These are phyloP conservation scores for Casuarius casuarius DNA, from an alignment of 2,113 vertebrate genomes.

Conservation along the genomic window DNA sequence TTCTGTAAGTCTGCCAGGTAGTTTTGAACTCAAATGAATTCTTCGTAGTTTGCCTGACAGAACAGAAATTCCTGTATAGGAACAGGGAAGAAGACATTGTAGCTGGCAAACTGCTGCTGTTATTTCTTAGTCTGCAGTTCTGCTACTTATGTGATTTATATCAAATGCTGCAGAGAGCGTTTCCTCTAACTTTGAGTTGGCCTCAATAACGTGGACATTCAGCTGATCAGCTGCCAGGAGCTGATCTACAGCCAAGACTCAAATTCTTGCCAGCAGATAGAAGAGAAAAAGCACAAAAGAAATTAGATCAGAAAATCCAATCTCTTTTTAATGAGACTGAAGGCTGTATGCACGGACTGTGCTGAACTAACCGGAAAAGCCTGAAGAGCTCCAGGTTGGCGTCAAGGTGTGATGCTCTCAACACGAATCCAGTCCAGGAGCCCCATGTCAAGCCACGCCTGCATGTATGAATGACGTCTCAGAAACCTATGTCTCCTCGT, in stretches of 20 bases:
- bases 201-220: background rate
- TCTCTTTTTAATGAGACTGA: background rate
- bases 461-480: background rate
- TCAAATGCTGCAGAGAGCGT: conserved; percentile 29
- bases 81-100: background rate
- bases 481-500: background rate
- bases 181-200: conserved; percentile 27
- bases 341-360: rapidly evolving
- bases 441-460: background rate
- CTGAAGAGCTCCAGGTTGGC: background rate
- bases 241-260: conserved; percentile 15
- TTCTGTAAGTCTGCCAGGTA: background rate
- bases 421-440: rapidly evolving
- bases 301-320: background rate
- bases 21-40: background rate
- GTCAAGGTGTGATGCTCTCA: background rate
- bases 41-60: background rate
- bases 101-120: background rate
- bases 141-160: conserved; percentile 22
- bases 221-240: background rate
- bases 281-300: background rate
- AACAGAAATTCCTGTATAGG: background rate
- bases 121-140: conserved; percentile 46
- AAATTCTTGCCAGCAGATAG: conserved; percentile 7
- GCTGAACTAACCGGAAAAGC: background rate